phyloP scores from a whole-genome alignment of 64 coral and sea anemone genomes.

The Trachythela sp. region DNA sequence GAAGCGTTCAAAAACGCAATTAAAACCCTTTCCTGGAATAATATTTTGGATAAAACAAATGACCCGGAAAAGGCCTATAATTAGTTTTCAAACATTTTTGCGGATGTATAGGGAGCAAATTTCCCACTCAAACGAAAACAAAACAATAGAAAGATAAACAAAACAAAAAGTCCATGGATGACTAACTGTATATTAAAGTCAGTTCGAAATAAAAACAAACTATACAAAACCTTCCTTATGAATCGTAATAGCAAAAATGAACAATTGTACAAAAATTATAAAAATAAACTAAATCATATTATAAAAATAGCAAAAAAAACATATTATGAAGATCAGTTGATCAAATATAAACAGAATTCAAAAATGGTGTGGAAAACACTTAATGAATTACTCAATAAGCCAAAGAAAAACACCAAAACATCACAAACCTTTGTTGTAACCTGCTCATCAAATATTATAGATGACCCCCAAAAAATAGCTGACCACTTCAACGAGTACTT shows the following conservation, averaged over 20 bases:
- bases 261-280: not conserved
- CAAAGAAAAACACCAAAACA: too few relatives aligned
- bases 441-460: not conserved
- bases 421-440: too few relatives aligned
- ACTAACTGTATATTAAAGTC: not conserved
- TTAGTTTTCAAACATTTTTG: not conserved
- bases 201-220: not conserved
- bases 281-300: conserved; percentile 6
- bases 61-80: not conserved
- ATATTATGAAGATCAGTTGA: not conserved
- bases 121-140: not conserved
- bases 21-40: too few relatives aligned
- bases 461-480: not conserved
- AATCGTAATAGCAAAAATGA: not conserved
- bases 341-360: not conserved
- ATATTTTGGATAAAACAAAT: not conserved
- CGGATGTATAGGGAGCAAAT: not conserved
- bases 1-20: too few relatives aligned
- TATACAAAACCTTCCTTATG: not conserved
- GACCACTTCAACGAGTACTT: not conserved
- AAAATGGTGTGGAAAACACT: not conserved
- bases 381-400: too few relatives aligned
- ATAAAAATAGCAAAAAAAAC: conserved; percentile 4
- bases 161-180: not conserved
- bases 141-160: not conserved